Evolutionary conservation across 1,140 invertebrate genomes (phyloP).

Genomic region (Potamilus streckersoni): DNA sequence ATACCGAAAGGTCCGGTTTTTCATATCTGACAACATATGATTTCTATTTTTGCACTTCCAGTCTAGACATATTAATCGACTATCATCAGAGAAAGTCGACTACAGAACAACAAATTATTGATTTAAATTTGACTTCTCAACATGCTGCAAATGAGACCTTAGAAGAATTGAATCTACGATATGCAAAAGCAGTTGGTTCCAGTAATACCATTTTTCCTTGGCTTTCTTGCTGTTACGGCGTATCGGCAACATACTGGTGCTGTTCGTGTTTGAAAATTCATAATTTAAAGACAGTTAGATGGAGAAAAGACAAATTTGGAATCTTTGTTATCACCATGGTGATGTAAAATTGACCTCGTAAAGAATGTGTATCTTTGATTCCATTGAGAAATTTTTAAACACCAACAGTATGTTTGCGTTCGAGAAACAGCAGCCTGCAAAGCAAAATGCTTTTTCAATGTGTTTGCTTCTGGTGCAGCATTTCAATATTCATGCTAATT

Average conservation of each 20-base stretch:
- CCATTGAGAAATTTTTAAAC: constrained; percentile 27
- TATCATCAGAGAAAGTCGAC: too few relatives aligned
- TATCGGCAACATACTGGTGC: constrained; percentile 24
- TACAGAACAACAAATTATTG: too few relatives aligned
- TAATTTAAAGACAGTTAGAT: too few relatives aligned
- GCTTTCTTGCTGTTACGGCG: constrained; percentile 14
- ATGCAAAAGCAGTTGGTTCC: constrained; percentile 12
- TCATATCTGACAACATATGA: too few relatives aligned
- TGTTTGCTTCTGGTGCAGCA: constrained; percentile 12
- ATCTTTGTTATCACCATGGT: constrained; percentile 19
- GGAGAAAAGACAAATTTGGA: constrained; percentile 21
- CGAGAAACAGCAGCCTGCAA: constrained; percentile 10
- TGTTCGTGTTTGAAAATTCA: constrained; percentile 16
- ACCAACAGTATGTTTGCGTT: constrained; percentile 16
- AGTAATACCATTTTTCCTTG: constrained; percentile 18
- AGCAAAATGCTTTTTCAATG: constrained; percentile 28
- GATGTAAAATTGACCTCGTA: constrained; percentile 16
- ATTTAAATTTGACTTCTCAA: too few relatives aligned
- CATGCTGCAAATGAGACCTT: constrained; percentile 10
- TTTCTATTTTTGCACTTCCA: too few relatives aligned
- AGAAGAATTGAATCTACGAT: constrained; percentile 12
- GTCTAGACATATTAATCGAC: too few relatives aligned
- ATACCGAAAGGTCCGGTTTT: too few relatives aligned
- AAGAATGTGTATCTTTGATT: constrained; percentile 13
- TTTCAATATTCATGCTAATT: constrained; percentile 4